Evolutionary conservation across 2,113 vertebrate genomes (phyloP).

Genomic region (Apeltes quadracus): DNA sequence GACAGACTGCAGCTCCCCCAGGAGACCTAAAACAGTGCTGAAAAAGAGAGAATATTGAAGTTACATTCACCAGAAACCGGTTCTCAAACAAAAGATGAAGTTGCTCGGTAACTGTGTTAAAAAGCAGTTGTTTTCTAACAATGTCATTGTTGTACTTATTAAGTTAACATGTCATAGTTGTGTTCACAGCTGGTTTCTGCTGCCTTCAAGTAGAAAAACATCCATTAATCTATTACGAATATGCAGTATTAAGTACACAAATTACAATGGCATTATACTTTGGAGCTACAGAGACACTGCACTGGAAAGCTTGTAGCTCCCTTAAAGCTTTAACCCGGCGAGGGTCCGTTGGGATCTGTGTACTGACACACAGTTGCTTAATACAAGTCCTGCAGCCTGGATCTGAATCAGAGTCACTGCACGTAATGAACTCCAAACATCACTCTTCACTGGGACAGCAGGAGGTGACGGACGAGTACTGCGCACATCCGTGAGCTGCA

Average conservation of each 20-base stretch:
- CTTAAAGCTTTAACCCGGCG: not conserved
- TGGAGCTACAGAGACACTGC: not conserved
- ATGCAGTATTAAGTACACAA: not conserved
- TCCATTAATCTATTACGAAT: not conserved
- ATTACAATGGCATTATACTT: not conserved
- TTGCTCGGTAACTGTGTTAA: not conserved
- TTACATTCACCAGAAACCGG: not conserved
- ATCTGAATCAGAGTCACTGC: slow-evolving; percentile 15
- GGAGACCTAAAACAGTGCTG: not conserved
- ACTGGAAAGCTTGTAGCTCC: not conserved
- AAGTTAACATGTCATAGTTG: not conserved
- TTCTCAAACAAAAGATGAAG: not conserved
- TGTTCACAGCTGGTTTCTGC: not conserved
- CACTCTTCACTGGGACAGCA: slow-evolving; percentile 17
- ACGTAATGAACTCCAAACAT: slow-evolving; percentile 25
- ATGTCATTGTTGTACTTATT: not conserved
- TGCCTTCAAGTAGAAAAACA: not conserved
- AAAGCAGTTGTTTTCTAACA: not conserved
- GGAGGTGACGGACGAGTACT: not conserved
- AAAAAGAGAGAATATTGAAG: not conserved
- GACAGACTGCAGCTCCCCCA: not conserved
- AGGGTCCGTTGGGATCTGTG: not conserved
- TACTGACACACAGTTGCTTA: not conserved
- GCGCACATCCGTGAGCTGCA: not conserved
- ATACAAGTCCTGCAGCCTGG: slow-evolving; percentile 13